Evolutionary conservation across 2,888 invertebrate genomes (phyloP).

Genomic region (Odontocolon sp.): DNA sequence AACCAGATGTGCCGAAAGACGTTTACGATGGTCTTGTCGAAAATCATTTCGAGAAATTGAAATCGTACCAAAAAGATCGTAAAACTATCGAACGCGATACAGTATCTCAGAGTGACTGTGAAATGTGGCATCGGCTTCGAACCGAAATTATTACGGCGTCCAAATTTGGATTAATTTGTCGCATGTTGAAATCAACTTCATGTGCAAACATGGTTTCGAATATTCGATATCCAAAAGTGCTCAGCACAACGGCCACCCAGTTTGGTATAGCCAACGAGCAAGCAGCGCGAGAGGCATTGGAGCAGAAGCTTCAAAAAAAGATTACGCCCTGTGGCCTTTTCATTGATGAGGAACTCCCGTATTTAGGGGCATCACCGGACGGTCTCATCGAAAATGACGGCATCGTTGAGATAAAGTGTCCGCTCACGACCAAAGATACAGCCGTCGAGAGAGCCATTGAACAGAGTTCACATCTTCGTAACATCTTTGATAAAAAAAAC

Average conservation of each 20-base stretch:
- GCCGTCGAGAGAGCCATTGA: too few relatives aligned
- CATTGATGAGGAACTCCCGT: constrained; percentile 58
- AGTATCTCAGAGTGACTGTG: constrained; percentile 4
- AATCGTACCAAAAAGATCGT: background rate
- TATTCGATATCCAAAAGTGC: constrained; percentile 47
- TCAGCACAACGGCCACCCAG: constrained; percentile 35
- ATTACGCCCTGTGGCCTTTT: constrained; percentile 64
- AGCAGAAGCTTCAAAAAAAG: constrained; percentile 27
- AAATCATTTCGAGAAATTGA: background rate
- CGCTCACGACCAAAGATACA: too few relatives aligned
- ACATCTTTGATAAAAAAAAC: constrained; percentile 33
- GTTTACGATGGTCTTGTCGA: background rate
- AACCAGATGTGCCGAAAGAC: background rate
- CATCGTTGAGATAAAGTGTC: constrained; percentile 64
- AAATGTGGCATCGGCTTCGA: constrained; percentile 25
- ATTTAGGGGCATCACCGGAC: constrained; percentile 64
- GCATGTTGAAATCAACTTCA: constrained; percentile 44
- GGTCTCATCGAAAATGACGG: constrained; percentile 57
- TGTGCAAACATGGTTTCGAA: constrained; percentile 44
- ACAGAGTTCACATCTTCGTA: too few relatives aligned
- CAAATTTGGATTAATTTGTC: constrained; percentile 54
- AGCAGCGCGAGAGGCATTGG: constrained; percentile 35
- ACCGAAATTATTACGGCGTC: constrained; percentile 59
- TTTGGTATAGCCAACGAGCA: constrained; percentile 56
- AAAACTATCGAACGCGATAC: constrained; percentile 19